phyloP scores from a whole-genome alignment of 2,888 invertebrate species.

The Calliphora vomitoria region DNA sequence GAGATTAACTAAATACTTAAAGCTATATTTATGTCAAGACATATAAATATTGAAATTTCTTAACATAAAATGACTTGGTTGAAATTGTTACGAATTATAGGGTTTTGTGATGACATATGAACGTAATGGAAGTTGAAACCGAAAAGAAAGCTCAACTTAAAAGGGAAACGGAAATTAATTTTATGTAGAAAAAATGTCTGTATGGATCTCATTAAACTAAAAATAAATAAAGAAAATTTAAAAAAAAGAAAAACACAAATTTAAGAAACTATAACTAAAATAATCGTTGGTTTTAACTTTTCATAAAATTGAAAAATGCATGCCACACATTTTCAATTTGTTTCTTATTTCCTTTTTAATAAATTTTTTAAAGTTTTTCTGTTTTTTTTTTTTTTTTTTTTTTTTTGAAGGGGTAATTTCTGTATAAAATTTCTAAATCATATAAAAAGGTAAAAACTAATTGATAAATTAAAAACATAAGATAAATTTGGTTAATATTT shows the following conservation, averaged over 20 bases:
- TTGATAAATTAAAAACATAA: constrained; percentile 42
- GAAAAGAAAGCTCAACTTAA: constrained; percentile 60
- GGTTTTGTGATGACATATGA: constrained; percentile 78
- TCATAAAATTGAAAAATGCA: constrained; percentile 76
- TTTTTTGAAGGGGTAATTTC: not conserved
- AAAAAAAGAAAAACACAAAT: constrained; percentile 25
- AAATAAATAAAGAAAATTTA: constrained; percentile 59
- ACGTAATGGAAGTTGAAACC: constrained; percentile 74
- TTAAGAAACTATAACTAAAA: constrained; percentile 41
- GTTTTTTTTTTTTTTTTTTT: not conserved
- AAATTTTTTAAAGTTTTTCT: not conserved
- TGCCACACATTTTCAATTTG: constrained; percentile 78
- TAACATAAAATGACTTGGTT: not conserved
- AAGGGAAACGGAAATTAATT: constrained; percentile 56
- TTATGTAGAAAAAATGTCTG: constrained; percentile 81
- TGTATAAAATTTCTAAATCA: constrained; percentile 24
- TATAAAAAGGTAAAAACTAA: constrained; percentile 37
- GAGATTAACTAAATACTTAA: constrained; percentile 30
- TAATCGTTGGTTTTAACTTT: constrained; percentile 26
- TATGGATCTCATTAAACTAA: constrained; percentile 83
- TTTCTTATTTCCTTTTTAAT: not conserved
- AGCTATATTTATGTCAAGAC: constrained; percentile 18
- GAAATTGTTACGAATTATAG: constrained; percentile 4
- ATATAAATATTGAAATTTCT: not conserved
- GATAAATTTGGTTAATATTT: constrained; percentile 39